These are phyloP conservation scores for Enteromius treurensis DNA, from an alignment of 2,797 vertebrate genomes.

Conservation along the genomic window DNA sequence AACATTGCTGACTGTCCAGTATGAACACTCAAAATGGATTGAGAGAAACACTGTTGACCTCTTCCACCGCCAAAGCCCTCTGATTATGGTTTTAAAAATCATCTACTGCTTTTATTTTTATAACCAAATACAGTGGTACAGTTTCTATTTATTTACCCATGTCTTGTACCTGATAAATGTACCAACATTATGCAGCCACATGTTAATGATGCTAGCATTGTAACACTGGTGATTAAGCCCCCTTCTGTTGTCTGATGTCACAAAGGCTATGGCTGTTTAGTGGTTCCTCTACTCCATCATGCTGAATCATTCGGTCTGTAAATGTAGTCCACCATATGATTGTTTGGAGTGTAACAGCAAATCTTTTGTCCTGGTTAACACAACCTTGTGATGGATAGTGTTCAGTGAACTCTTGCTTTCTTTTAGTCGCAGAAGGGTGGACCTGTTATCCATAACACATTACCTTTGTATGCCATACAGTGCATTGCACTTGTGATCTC, in stretches of 20 bases:
- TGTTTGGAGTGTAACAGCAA: background rate
- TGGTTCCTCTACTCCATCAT: slow-evolving; percentile 3
- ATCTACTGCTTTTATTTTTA: slow-evolving; percentile 18
- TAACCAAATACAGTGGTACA: slow-evolving; percentile 27
- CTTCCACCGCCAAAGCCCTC: slow-evolving; percentile 13
- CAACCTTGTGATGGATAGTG: background rate
- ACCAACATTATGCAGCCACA: background rate
- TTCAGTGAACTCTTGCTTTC: background rate
- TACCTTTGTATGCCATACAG: background rate
- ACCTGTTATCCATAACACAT: background rate
- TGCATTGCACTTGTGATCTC: slow-evolving; percentile 15
- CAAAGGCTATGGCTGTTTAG: background rate
- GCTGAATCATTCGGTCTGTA: background rate
- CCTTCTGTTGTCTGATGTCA: background rate
- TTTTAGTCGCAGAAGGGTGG: background rate
- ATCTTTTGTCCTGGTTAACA: background rate
- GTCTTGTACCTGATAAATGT: slow-evolving; percentile 20
- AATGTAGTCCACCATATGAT: background rate
- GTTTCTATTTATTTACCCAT: slow-evolving; percentile 50
- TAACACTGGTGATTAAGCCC: slow-evolving; percentile 46
- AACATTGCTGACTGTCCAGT: background rate
- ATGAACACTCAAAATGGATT: slow-evolving; percentile 22
- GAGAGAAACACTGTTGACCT: slow-evolving; percentile 14
- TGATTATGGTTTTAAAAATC: slow-evolving; percentile 15
- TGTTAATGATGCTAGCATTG: slow-evolving; percentile 29